Conservation (phyloP, 2,113 vertebrate species). For the Noturus placidus region DNA sequence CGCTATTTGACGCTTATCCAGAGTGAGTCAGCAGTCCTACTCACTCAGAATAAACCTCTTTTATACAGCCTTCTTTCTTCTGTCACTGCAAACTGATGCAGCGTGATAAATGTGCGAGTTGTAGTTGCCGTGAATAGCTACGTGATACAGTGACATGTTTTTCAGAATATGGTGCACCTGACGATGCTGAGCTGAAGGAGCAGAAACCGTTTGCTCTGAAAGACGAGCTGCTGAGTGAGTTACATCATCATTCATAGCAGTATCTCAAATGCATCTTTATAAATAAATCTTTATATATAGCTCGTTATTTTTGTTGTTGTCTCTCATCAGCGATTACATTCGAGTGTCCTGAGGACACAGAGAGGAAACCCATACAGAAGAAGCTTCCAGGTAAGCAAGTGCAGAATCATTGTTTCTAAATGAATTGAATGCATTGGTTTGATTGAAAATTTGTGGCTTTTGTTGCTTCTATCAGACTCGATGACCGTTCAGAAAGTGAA, state of each 20-base stretch:
- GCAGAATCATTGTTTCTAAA: not conserved
- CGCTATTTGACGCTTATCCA: constrained; percentile 79
- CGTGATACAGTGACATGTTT: not conserved
- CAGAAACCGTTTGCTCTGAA: constrained; percentile 78
- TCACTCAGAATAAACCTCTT: not conserved
- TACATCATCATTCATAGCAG: not conserved
- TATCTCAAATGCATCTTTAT: not conserved
- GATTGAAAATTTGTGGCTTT: not conserved
- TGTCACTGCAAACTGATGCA: not conserved
- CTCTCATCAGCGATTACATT: constrained; percentile 78
- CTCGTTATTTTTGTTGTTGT: not conserved
- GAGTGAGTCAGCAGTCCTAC: constrained; percentile 73
- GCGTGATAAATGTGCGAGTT: not conserved
- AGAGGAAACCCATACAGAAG: constrained; percentile 77
- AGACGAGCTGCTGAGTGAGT: constrained; percentile 90
- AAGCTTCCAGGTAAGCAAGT: constrained; percentile 84
- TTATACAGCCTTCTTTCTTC: not conserved
- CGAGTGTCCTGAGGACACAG: constrained; percentile 76
- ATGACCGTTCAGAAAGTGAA: constrained; percentile 94
- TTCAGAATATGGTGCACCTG: constrained; percentile 86
- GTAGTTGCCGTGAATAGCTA: not conserved
- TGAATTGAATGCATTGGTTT: not conserved
- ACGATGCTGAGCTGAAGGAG: constrained; percentile 83
- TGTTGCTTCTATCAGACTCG: constrained; percentile 70
- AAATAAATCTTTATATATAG: not conserved